Percentiles rank a stretch among this genome's conserved stretches.
These are phyloP conservation scores for Conistra vaccinii DNA, from an alignment of 2,888 invertebrate genomes.

Conservation along the genomic window DNA sequence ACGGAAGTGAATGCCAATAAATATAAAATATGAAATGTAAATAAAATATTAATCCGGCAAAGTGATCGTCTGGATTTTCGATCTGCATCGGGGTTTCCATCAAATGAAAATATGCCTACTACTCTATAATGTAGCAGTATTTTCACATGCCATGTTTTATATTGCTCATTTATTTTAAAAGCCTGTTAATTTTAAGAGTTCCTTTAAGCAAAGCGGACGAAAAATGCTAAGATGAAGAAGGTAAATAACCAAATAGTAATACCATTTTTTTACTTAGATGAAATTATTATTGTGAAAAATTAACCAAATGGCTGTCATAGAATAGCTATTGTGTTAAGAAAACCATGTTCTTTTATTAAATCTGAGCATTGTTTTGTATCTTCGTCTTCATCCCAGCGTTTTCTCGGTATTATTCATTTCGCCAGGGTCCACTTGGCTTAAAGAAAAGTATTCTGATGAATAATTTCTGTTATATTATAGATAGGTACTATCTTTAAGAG, in stretches of 20 bases:
- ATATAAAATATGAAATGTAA: slow-evolving; percentile 44
- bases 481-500: too few species aligned
- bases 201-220: slow-evolving; percentile 55
- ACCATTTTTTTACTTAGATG: neutral
- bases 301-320: neutral
- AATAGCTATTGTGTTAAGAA: neutral
- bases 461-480: neutral
- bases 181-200: slow-evolving; percentile 17
- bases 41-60: slow-evolving; percentile 55
- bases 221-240: slow-evolving; percentile 59
- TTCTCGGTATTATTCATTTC: slow-evolving; percentile 16
- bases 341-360: neutral
- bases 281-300: neutral
- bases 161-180: neutral
- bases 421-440: slow-evolving; percentile 58
- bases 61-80: slow-evolving; percentile 47
- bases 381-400: slow-evolving; percentile 58
- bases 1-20: slow-evolving; percentile 31
- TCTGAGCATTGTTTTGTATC: slow-evolving; percentile 7
- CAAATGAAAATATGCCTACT: slow-evolving; percentile 11
- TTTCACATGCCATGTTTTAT: slow-evolving; percentile 4
- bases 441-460: slow-evolving; percentile 34
- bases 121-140: slow-evolving; percentile 1
- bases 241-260: neutral
- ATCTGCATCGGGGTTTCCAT: slow-evolving; percentile 34